Base-by-base conservation (phyloP, 1,140 invertebrate genomes). In the Heliconius himera region DNA sequence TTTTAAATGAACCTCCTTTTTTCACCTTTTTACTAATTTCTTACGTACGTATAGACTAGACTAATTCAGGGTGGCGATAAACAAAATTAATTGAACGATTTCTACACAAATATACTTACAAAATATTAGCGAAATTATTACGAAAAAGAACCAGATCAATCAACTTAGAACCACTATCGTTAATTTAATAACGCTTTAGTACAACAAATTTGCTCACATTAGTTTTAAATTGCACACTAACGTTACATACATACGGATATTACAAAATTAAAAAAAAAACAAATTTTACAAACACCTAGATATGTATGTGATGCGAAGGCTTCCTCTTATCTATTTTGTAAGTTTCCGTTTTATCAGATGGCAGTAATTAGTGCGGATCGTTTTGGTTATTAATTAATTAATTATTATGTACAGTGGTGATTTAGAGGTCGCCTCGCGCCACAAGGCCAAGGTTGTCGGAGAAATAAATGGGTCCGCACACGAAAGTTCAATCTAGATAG, bases 281-380 rank as follows among this genome's bases (percentile, higher is more conserved):
- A 79, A 82, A 70, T 73, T 79, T 73, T 49, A 20, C 56, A 77
- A 74, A 72, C 70, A 60, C 29, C 51, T 74, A 76, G 46, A 79
- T 66, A 77, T 29, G 38, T 5, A 46, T 16, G 60, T 66, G 49
- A 78, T 51, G 71, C 38, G 78, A 82, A 81, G 80, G 81, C 77
- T 83, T 82, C 83, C 80, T 81, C 56, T 60, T 46, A 73, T 77
- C 73, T 78, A 80, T 90, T 89, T 87, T 84, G 84, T 84, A 91
- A 92, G 85, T 84, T 85, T 86, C 82, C 84, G 84, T 82, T 83
- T 86, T 86, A 92, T 92, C 89, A 85, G 87, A 91, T 90, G 78
- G 82, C 73, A 76, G 83, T 88, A 92, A 92, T 90, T 90, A 88
- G 83, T 86, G 85, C 84, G 81, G 78, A 85, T 79, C 87, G 78